phyloP scores from a whole-genome alignment of 1,140 invertebrate species.

The Scaptomyza montana region DNA sequence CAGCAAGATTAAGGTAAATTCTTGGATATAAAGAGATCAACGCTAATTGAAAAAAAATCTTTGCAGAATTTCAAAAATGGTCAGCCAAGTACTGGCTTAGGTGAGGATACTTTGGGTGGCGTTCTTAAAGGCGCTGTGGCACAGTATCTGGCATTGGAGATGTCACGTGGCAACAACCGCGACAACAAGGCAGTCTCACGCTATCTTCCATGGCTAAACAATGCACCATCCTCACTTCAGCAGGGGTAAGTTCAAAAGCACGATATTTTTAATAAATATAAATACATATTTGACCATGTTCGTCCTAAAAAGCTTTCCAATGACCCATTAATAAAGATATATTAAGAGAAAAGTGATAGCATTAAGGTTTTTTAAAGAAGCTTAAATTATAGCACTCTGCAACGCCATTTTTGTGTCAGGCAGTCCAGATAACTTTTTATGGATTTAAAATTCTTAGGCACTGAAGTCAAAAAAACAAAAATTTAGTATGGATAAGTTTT shows the following conservation, averaged over 20 bases:
- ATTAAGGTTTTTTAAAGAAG: no score
- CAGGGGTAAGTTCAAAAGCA: constrained; percentile 86
- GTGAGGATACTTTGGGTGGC: constrained; percentile 97
- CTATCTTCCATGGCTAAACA: constrained; percentile 97
- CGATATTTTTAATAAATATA: no score
- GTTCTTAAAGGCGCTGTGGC: constrained; percentile 97
- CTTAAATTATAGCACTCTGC: no score
- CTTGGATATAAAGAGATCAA: neutral
- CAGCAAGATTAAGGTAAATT: constrained; percentile 95
- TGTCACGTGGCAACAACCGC: constrained; percentile 92
- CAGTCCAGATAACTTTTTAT: no score
- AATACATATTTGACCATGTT: no score
- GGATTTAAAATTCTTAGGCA: no score
- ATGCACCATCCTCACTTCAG: constrained; percentile 91
- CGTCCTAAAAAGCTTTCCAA: no score
- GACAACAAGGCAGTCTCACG: constrained; percentile 93
- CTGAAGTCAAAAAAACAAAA: no score
- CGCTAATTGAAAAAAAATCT: neutral
- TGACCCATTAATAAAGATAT: no score
- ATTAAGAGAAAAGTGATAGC: no score
- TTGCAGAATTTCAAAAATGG: constrained; percentile 91
- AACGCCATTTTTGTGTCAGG: no score
- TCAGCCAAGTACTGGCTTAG: constrained; percentile 89
- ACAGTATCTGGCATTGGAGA: constrained; percentile 97
- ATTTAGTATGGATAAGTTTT: no score